Evolutionary conservation across 2,113 vertebrate species (phyloP), one percentile per base, ranked within the genome.

Genomic region (Girardinichthys multiradiatus): DNA sequence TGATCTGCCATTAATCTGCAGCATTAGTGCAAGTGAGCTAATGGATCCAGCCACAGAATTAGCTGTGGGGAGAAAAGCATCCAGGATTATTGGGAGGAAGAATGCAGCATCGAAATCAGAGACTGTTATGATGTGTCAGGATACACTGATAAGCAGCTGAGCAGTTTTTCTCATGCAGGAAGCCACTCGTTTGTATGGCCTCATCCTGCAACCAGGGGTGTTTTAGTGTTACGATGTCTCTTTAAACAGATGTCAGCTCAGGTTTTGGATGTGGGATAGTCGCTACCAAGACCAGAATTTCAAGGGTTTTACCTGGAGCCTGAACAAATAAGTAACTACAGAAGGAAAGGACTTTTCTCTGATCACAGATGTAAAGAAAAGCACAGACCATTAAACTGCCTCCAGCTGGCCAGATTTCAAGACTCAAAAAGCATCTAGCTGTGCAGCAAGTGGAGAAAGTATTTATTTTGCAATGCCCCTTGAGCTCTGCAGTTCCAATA

Each of bases 1-100:
- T 86, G 83, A 90, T 87, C 84, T 74, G 68, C 69, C 71, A 70
- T 80, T 92, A 91, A 91, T 90, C 90, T 82, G 81, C 63, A 77
- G 83, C 85, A 82, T 89, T 89, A 86, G 70, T 30, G 63, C 48
- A 27, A 86, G 71, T 74, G 87, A 89, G 87, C 87, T 91, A 87
- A 90, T 90, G 87, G 79, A 77, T 59, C 54, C 70, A 37, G 81
- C 77, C 81, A 70, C 72, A 83, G 79, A 72, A 78, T 86, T 87
- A 86, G 74, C 72, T 35, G 26, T 54, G 59, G 58, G 59, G 62
- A 17, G 68, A 7, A 10, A 37, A 59, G 9, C 39, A 35, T 68
- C 51, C 26, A 57, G 37, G 63, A 54, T 57, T 77, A 69, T 59
- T 59, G 5, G 0, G 4, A 66, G 37, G 62, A 76, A 64, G 72